These are phyloP conservation scores for Electrona antarctica DNA, from an alignment of 2,113 vertebrate species.

Conservation along the genomic window DNA sequence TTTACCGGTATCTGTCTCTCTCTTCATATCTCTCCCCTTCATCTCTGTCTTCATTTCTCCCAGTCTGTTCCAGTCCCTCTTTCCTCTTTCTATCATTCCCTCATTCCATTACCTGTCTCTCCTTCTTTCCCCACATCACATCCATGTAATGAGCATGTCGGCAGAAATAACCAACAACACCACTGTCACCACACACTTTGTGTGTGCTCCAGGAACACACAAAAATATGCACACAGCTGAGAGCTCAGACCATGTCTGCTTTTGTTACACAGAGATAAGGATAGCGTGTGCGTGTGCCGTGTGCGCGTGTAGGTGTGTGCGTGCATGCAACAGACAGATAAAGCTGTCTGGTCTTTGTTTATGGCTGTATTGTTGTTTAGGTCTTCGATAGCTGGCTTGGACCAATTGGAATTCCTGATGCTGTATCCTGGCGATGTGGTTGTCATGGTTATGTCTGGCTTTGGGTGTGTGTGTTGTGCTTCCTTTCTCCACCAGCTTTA, in stretches of 20 bases:
- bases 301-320: not conserved
- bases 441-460: conserved; percentile 39
- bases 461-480: conserved; percentile 51
- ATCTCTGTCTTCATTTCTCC: not conserved
- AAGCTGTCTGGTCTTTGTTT: conserved; percentile 42
- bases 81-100: not conserved
- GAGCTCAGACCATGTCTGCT: conserved; percentile 1
- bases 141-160: not conserved
- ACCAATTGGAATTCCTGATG: conserved; percentile 58
- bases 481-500: conserved; percentile 10
- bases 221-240: conserved; percentile 13
- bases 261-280: not conserved
- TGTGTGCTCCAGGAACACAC: not conserved
- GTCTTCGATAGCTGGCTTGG: conserved; percentile 29
- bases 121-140: not conserved
- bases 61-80: not conserved
- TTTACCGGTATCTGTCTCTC: not conserved
- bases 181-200: not conserved
- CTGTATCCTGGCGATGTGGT: conserved; percentile 57
- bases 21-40: not conserved
- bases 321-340: conserved; percentile 12
- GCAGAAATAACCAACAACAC: not conserved
- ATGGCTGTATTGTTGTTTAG: conserved; percentile 48
- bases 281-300: not conserved
- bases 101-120: not conserved